These are phyloP conservation scores for Leucoptera coffeella DNA, from an alignment of 2,888 invertebrate species.

Conservation along the genomic window DNA sequence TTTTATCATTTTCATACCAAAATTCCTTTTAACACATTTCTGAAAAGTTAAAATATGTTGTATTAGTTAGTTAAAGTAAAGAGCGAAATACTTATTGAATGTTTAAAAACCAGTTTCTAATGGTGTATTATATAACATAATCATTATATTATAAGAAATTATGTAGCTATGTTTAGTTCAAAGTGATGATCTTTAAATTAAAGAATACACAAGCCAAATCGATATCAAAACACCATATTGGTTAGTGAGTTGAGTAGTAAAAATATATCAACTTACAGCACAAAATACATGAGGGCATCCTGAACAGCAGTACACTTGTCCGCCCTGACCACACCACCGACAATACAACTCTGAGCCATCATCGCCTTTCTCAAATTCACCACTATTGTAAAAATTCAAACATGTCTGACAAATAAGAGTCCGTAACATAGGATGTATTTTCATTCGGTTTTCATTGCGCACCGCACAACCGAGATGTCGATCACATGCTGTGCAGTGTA, in stretches of 20 bases:
- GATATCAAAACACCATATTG: no score
- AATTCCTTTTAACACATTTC: conserved; percentile 70
- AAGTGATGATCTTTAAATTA: no score
- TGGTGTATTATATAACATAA: no score
- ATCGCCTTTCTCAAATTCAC: conserved; percentile 76
- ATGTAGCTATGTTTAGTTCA: no score
- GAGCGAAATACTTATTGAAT: no score
- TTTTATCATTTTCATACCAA: conserved; percentile 58
- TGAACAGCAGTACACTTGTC: conserved; percentile 73
- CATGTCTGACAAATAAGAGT: conserved; percentile 68
- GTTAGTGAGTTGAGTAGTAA: conserved; percentile 3
- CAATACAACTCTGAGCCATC: conserved; percentile 79
- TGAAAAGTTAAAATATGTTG: conserved; percentile 21
- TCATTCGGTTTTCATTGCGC: conserved; percentile 56
- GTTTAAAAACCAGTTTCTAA: no score
- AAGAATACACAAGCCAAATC: no score
- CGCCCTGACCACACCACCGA: conserved; percentile 78
- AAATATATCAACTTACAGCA: conserved; percentile 36
- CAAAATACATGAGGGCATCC: conserved; percentile 70
- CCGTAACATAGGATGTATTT: conserved; percentile 65
- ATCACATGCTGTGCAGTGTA: conserved; percentile 74
- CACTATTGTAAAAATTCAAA: conserved; percentile 72
- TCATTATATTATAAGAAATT: no score
- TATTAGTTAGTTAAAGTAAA: no score
- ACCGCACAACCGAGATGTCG: conserved; percentile 68